Evolutionary conservation across 2,113 vertebrate genomes (phyloP), one percentile per base, ranked within the genome.

Genomic region (Scomber colias): DNA sequence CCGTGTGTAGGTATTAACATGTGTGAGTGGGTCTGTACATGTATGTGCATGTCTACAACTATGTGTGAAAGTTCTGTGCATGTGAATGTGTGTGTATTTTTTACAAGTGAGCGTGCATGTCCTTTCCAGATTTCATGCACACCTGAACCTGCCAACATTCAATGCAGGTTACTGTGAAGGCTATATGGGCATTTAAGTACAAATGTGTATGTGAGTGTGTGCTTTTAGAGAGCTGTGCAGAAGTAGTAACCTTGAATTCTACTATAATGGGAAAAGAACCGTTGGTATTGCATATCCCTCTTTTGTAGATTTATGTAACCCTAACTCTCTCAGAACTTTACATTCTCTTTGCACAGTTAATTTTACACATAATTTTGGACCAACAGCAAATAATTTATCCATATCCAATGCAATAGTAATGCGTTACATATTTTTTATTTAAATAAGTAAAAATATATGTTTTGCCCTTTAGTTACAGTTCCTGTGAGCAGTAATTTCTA

Each of bases 1-100:
- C 16, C 24, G 19, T 79, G 55, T 61, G 30, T 48, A 3, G 67
- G 17, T 57, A 59, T 19, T 56, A 49, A 60, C 11, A 30, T 63
- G 21, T 14, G 16, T 59, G 5, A 11, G 12, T 57, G 13, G 15
- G 27, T 35, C 35, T 45, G 3, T 44, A 56, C 35, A 40, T 17
- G 21, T 44, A 40, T 17, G 1, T 48, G 46, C 40, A 44, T 17
- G 3, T 12, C n/a, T 50, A 11, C 13, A 59, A 2, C 5, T 35
- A 74, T 54, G 12, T 9, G 3, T 81, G 45, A 44, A 2, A 3
- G 16, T 21, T 53, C 5, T 76, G 30, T 51, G 21, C 57, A n/a
- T 49, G 12, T 54, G 0, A 35, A 35, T 35, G 35, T 27, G 27
- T 30, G 11, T 51, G 11, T 60, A 5, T 40, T 8, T 8, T 40